Conservation (phyloP, 1,140 invertebrate genomes). For the Wiebesia pumilae region DNA sequence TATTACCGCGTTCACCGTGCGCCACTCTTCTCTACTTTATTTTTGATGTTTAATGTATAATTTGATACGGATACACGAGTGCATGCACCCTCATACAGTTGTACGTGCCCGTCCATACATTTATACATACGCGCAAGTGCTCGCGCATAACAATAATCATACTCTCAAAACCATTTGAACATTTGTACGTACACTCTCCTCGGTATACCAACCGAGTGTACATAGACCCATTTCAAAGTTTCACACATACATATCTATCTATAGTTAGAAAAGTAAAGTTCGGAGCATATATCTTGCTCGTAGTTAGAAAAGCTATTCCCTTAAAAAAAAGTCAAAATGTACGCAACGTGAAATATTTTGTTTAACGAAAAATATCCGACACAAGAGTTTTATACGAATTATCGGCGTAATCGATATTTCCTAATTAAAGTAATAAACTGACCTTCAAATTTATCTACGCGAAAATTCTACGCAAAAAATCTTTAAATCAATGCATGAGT, state of each 20-base stretch:
- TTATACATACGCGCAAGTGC: neutral
- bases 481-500: too few species aligned
- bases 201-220: neutral
- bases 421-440: too few species aligned
- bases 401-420: too few species aligned
- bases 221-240: neutral
- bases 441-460: too few species aligned
- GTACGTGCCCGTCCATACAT: too few species aligned
- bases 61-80: neutral
- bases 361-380: too few species aligned
- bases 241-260: neutral
- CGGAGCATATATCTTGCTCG: neutral
- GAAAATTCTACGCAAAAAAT: too few species aligned
- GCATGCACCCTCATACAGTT: neutral
- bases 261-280: neutral
- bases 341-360: too few species aligned
- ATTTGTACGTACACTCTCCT: neutral
- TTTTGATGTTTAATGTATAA: neutral
- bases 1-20: too few species aligned
- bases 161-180: neutral
- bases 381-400: too few species aligned
- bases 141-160: slow-evolving; percentile 7
- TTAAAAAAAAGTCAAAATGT: neutral
- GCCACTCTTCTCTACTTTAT: neutral
- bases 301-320: neutral